These are phyloP conservation scores for Yponomeuta sedellus DNA, from an alignment of 2,888 invertebrate genomes.

Conservation along the genomic window DNA sequence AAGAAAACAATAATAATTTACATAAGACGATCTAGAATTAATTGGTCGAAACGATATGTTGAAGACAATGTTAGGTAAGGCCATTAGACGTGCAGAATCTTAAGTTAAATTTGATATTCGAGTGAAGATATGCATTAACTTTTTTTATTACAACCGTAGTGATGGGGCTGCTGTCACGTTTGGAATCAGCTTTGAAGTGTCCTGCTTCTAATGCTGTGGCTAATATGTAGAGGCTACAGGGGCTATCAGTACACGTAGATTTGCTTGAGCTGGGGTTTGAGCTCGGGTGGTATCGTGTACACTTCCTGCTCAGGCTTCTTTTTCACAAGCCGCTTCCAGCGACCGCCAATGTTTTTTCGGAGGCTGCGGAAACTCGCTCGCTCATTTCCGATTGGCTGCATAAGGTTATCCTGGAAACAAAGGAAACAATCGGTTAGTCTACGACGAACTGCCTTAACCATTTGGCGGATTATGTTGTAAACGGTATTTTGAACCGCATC, in stretches of 20 bases:
- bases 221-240: conserved; percentile 22
- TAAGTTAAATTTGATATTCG: conserved; percentile 55
- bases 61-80: conserved; percentile 39
- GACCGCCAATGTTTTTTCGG: conserved; percentile 90
- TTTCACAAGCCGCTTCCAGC: conserved; percentile 89
- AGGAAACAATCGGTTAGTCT: conserved; percentile 30
- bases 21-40: conserved; percentile 63
- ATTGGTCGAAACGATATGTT: conserved; percentile 74
- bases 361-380: conserved; percentile 88
- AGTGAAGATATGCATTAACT: conserved; percentile 59
- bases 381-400: conserved; percentile 82
- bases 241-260: conserved; percentile 87
- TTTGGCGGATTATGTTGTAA: neutral
- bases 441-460: neutral
- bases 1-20: conserved; percentile 44
- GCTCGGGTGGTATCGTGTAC: conserved; percentile 90
- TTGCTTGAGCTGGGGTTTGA: conserved; percentile 91
- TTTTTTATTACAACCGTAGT: conserved; percentile 51
- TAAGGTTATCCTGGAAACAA: conserved; percentile 84
- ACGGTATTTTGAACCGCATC: conserved; percentile 5
- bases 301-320: conserved; percentile 88
- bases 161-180: conserved; percentile 51
- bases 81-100: conserved; percentile 46
- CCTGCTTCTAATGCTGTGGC: conserved; percentile 51
- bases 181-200: conserved; percentile 49